Conservation (phyloP, 1,140 invertebrate species). For the Pseudoatta argentina region DNA sequence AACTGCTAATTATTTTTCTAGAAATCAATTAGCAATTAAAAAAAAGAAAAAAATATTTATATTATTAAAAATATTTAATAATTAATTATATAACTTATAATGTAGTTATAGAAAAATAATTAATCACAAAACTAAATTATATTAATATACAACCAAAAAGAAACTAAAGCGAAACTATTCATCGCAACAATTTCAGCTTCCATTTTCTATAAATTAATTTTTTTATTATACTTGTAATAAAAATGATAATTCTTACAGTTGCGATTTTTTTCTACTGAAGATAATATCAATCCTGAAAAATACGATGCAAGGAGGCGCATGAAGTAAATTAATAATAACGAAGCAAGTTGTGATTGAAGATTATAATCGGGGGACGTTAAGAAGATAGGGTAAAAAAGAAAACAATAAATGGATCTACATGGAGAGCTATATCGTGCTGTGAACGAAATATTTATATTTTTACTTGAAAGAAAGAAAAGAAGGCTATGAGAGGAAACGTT, state of each 20-base stretch:
- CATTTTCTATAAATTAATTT: background rate
- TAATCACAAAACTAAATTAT: slow-evolving; percentile 16
- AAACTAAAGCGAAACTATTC: background rate
- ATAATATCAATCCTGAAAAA: slow-evolving; percentile 4
- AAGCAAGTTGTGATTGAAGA: slow-evolving; percentile 18
- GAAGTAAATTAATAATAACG: slow-evolving; percentile 24
- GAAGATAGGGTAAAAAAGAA: slow-evolving; percentile 29
- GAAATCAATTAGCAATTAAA: background rate
- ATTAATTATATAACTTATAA: background rate
- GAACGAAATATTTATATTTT: slow-evolving; percentile 84
- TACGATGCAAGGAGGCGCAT: background rate
- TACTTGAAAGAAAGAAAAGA: slow-evolving; percentile 80
- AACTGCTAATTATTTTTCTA: slow-evolving; percentile 29
- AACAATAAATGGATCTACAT: slow-evolving; percentile 64
- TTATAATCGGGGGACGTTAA: slow-evolving; percentile 52
- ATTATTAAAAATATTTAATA: too few relatives aligned
- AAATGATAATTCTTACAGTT: slow-evolving; percentile 25
- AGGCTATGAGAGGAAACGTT: slow-evolving; percentile 76
- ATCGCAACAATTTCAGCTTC: background rate
- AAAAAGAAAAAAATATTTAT: background rate
- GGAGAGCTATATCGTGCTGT: slow-evolving; percentile 71
- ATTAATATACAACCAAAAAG: background rate
- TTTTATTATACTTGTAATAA: background rate
- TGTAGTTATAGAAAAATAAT: background rate
- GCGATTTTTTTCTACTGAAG: slow-evolving; percentile 17